Evolutionary conservation across 1,140 invertebrate genomes (phyloP).

Genomic region (Solenopsis fugax): DNA sequence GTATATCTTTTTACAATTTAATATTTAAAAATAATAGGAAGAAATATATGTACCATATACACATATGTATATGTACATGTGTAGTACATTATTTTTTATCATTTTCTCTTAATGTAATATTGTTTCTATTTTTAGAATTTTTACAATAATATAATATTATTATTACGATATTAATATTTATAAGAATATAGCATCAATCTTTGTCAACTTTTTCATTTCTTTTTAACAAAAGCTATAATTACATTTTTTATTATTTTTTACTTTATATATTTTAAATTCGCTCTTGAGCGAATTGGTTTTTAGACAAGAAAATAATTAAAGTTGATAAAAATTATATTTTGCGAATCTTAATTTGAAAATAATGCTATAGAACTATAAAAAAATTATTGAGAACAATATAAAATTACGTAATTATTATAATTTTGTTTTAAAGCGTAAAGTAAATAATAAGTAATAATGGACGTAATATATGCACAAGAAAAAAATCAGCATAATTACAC

Average conservation of each 20-base stretch:
- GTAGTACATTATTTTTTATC: background rate
- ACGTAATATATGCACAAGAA: background rate
- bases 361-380: background rate
- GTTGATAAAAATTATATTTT: background rate
- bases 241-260: background rate
- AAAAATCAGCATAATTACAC: background rate
- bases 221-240: background rate
- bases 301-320: too few species aligned
- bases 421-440: background rate
- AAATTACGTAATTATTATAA: background rate
- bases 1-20: background rate
- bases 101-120: background rate
- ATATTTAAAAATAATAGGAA: background rate
- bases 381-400: background rate
- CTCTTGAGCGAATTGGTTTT: background rate
- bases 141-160: background rate
- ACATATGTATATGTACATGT: background rate
- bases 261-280: background rate
- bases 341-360: background rate
- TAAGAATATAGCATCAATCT: too few species aligned
- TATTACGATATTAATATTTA: too few species aligned
- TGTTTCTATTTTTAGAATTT: background rate
- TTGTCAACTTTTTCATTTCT: background rate
- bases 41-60: too few species aligned
- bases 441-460: slow-evolving; percentile 1